A percentile compares a stretch with the other conserved stretches of the same genome.
Conservation (phyloP, 2,888 invertebrate species). For the Pollenia angustigena region DNA sequence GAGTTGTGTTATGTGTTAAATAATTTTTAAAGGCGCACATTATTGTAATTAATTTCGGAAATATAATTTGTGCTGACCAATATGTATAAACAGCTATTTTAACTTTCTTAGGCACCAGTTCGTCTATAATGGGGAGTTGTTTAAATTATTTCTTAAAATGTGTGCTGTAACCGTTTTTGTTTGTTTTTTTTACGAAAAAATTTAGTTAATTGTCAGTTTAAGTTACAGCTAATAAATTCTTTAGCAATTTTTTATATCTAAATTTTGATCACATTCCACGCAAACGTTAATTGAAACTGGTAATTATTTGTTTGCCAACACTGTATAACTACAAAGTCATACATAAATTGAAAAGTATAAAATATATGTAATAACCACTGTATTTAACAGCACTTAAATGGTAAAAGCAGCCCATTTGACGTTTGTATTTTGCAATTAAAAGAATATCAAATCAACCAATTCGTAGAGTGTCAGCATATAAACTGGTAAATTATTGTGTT, state of each 20-base stretch:
- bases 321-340: slow-evolving; percentile 43
- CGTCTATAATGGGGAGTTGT: slow-evolving; percentile 33
- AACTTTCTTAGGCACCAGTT: slow-evolving; percentile 27
- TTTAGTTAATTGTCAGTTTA: not conserved
- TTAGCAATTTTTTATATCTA: slow-evolving; percentile 13
- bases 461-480: slow-evolving; percentile 25
- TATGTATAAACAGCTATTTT: not conserved
- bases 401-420: slow-evolving; percentile 49
- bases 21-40: slow-evolving; percentile 51
- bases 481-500: slow-evolving; percentile 20
- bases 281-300: slow-evolving; percentile 26
- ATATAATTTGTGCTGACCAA: slow-evolving; percentile 40
- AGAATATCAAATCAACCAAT: slow-evolving; percentile 42
- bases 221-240: not conserved
- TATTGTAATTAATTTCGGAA: slow-evolving; percentile 46
- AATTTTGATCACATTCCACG: not conserved
- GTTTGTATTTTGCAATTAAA: slow-evolving; percentile 42
- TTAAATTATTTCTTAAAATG: slow-evolving; percentile 5
- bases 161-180: not conserved
- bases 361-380: slow-evolving; percentile 33
- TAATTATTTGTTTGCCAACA: slow-evolving; percentile 48
- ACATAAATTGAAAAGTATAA: slow-evolving; percentile 29
- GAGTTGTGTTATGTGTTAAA: slow-evolving; percentile 59
- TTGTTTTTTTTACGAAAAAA: not conserved
- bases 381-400: slow-evolving; percentile 56